Base-by-base conservation (phyloP, 2,797 vertebrate species). In the Lutjanus argentimaculatus region DNA sequence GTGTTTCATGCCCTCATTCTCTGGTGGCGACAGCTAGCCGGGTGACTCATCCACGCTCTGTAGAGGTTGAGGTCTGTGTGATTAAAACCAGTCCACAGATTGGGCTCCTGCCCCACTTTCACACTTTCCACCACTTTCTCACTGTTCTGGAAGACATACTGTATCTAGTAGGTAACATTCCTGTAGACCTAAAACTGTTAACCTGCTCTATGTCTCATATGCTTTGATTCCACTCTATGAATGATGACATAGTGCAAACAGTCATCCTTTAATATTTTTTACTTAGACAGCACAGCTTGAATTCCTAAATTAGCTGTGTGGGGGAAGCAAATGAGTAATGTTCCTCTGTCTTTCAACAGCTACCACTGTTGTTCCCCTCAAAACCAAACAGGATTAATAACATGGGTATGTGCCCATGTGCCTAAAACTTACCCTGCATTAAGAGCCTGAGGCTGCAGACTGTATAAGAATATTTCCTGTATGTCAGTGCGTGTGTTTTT, bases 91-190 rank as follows among this genome's bases (percentile, higher is more conserved):
- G 84, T 42, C 68, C 2, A 8, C 79, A 67, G 74, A 72, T 71
- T 63, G 77, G 88, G 72, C 83, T 55, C 78, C 58, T 84, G 84
- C 70, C 82, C 85, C 79, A 87, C 75, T 89, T 94, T 91, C 82
- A 92, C 91, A 92, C 88, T 93, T 93, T 90, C 88, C 85, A 85
- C 58, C 46, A 30, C 36, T 9, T 57, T 42, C 56, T 69, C 13
- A 40, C 62, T 14, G 57, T 12, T 82, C 62, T 63, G 57, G 70
- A 62, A 80, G 76, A 85, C 56, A 16, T 22, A 45, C 10, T 45
- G 43, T 52, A 68, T 67, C 51, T 67, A 21, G 30, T 71, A 61
- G 9, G 66, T 58, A 64, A 52, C 43, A 7, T 55, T 70, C 59
- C 70, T 59, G 53, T 15, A 42, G 67, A 72, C 49, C 52, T 40